Conservation (phyloP, 1,140 invertebrate genomes). For the Euura lappo region DNA sequence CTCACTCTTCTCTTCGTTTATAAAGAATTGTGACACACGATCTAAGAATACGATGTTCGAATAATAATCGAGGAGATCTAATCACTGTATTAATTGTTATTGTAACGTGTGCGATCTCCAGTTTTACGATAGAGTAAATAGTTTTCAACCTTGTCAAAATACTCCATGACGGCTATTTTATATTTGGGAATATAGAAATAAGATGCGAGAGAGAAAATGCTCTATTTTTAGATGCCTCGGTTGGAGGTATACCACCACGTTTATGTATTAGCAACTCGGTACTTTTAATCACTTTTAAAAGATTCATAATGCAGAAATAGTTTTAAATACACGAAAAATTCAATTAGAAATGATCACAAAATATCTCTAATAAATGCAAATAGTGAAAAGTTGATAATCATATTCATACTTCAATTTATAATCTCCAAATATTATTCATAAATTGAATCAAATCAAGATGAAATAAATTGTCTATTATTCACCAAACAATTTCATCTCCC, state of each 20-base stretch:
- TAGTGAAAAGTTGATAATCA: no score
- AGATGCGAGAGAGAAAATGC: conserved; percentile 41
- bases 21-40: no score
- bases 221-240: conserved; percentile 55
- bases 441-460: no score
- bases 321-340: background rate
- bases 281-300: conserved; percentile 1
- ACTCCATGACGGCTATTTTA: conserved; percentile 28
- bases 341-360: no score
- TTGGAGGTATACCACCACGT: conserved; percentile 55
- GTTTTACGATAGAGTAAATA: background rate
- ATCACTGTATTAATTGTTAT: background rate
- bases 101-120: background rate
- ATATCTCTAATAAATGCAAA: no score
- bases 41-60: no score
- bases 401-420: no score
- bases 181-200: conserved; percentile 42
- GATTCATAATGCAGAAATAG: background rate
- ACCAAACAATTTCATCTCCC: no score
- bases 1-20: no score
- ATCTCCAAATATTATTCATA: no score
- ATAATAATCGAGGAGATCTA: no score
- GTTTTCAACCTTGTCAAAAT: conserved; percentile 8
- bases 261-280: conserved; percentile 35
- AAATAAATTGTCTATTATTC: no score